A percentile compares a stretch with the other conserved stretches of the same genome.
phyloP scores from a whole-genome alignment of 2,888 invertebrate species.

The Eledona agricola region DNA sequence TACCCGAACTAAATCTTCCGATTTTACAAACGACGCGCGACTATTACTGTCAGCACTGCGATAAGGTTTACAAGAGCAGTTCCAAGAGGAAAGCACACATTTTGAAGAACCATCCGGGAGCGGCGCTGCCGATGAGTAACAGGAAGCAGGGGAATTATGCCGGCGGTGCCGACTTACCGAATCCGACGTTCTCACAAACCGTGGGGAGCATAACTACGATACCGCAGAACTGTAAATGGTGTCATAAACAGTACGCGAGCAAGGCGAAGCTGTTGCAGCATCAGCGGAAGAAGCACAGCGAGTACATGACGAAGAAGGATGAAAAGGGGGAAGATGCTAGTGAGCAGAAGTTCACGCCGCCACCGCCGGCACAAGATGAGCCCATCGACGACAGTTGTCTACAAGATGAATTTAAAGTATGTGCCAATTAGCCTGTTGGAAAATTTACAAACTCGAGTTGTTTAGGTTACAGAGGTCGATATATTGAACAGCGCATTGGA shows the following conservation, averaged over 20 bases:
- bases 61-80: conserved; percentile 83
- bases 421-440: background rate
- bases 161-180: conserved; percentile 63
- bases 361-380: background rate
- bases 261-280: conserved; percentile 78
- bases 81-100: conserved; percentile 86
- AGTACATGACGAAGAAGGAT: conserved; percentile 52
- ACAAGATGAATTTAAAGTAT: conserved; percentile 20
- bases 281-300: conserved; percentile 71
- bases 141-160: conserved; percentile 51
- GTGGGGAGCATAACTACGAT: conserved; percentile 77
- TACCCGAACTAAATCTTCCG: conserved; percentile 79
- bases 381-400: conserved; percentile 12
- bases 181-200: conserved; percentile 73
- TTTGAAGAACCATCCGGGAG: conserved; percentile 83
- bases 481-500: conserved; percentile 30
- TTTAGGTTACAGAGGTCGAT: conserved; percentile 34
- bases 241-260: conserved; percentile 88
- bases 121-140: conserved; percentile 69
- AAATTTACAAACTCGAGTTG: conserved; percentile 6
- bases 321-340: conserved; percentile 2
- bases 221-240: conserved; percentile 79
- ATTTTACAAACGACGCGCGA: conserved; percentile 79
- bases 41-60: conserved; percentile 87
- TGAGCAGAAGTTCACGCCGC: conserved; percentile 16